phyloP scores from a whole-genome alignment of 2,797 vertebrate species.

The Manis crassicaudata region DNA sequence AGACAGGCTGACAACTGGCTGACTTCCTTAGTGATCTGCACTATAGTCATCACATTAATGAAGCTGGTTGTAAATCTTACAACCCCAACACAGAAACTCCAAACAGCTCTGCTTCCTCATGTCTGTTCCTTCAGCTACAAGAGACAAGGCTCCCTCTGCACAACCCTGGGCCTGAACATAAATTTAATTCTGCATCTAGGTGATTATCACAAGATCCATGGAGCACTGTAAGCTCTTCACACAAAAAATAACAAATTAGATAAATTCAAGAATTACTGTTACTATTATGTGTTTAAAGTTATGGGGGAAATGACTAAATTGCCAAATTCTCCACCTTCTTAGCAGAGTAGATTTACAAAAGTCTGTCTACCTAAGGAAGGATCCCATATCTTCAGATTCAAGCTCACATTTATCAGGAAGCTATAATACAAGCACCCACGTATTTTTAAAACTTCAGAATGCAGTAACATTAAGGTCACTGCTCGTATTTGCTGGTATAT shows the following conservation, averaged over 20 bases:
- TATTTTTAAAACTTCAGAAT: not conserved
- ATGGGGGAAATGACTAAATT: not conserved
- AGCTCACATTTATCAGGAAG: not conserved
- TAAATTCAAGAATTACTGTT: not conserved
- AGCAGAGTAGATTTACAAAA: not conserved
- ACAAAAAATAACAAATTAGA: not conserved
- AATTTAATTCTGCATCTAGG: no score
- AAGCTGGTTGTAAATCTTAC: not conserved
- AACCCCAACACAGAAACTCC: not conserved
- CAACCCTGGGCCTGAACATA: not conserved
- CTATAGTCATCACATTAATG: not conserved
- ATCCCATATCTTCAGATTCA: not conserved
- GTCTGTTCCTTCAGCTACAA: not conserved
- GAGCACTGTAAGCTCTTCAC: not conserved
- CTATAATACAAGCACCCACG: fast-evolving
- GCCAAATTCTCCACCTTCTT: not conserved
- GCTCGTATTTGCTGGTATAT: not conserved
- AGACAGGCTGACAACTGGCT: not conserved
- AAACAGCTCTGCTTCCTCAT: not conserved
- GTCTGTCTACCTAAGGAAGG: not conserved
- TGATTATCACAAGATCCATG: not conserved
- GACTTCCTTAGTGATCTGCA: not conserved
- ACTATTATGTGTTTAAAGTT: not conserved
- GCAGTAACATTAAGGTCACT: not conserved
- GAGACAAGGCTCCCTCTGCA: not conserved